Evolutionary conservation across 2,113 vertebrate species (phyloP), one percentile per base, ranked within the genome.

Genomic region (Phylloscopus trochilus): DNA sequence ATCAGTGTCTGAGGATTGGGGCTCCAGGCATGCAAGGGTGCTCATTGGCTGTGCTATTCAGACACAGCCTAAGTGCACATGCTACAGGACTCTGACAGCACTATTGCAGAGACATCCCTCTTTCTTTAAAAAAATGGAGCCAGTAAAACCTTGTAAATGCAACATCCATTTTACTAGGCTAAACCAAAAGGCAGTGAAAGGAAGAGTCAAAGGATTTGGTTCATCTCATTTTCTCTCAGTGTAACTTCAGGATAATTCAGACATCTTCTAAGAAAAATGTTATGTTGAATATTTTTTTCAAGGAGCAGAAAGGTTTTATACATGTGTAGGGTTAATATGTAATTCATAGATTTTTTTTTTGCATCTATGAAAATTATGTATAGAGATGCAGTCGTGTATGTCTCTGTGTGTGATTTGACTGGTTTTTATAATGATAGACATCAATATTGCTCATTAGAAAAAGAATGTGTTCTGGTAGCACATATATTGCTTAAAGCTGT

Each of bases 1-100:
- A 39, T 44, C 4, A 23, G 9, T 33, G 37, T 10, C 0, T 0
- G n/a, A 62, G 35, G 51, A 51, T 0, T 66, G 64, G 21, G 35
- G 39, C 37, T 14, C 11, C 41, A 35, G 55, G 67, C 43, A 28
- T 33, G 47, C n/a, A 46, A 58, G 46, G 49, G n/a, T 53, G 41
- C 30, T 91, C 39, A 68, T 80, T 9, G 9, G 41, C 53, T 83
- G 13, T 58, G 70, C 55, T 2, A 0, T 35, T 75, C 67, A 92
- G 46, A 74, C 49, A 41, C 1, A 49, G 58, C 51, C 28, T 33
- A 39, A 73, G 58, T 67, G 44, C 41, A 53, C n/a, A 68, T 78
- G 35, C 46, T 69, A 35, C 59, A 60, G 67, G 63, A 43, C 27
- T 79, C 70, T 69, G 67, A 76, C 58, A 92, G 74, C 1, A 3